A percentile compares a stretch with the other conserved stretches of the same genome.
phyloP scores from a whole-genome alignment of 2,797 vertebrate species.

The Rhinogobio ventralis region DNA sequence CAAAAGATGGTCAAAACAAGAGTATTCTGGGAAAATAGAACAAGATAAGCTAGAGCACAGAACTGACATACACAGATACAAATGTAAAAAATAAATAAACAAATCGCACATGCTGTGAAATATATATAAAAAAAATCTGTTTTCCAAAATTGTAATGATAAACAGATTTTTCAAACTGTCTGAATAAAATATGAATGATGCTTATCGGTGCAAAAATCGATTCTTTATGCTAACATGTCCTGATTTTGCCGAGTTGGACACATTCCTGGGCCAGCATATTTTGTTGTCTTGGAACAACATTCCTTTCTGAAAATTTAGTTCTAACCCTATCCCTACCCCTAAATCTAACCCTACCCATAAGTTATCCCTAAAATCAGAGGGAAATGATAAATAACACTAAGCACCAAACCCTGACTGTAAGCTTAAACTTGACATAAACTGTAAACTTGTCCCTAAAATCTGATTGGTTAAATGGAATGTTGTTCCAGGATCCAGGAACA shows the following conservation, averaged over 20 bases:
- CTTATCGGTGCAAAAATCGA: not conserved
- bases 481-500: not conserved
- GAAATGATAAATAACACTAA: no score
- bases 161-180: not conserved
- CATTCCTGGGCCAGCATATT: not conserved
- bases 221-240: not conserved
- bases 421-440: no score
- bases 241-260: not conserved
- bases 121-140: not conserved
- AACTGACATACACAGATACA: not conserved
- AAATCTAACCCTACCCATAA: no score
- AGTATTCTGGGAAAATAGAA: constrained; percentile 13
- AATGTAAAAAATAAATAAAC: not conserved
- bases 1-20: constrained; percentile 28
- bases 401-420: no score
- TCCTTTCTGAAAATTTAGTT: not conserved
- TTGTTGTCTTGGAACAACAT: not conserved
- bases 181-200: not conserved
- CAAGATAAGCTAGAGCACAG: not conserved
- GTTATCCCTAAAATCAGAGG: no score
- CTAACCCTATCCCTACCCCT: no score
- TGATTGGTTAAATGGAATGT: no score
- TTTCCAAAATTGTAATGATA: not conserved
- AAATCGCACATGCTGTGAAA: not conserved
- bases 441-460: no score